phyloP scores from a whole-genome alignment of 2,888 invertebrate genomes.

The Trissolcus japonicus region DNA sequence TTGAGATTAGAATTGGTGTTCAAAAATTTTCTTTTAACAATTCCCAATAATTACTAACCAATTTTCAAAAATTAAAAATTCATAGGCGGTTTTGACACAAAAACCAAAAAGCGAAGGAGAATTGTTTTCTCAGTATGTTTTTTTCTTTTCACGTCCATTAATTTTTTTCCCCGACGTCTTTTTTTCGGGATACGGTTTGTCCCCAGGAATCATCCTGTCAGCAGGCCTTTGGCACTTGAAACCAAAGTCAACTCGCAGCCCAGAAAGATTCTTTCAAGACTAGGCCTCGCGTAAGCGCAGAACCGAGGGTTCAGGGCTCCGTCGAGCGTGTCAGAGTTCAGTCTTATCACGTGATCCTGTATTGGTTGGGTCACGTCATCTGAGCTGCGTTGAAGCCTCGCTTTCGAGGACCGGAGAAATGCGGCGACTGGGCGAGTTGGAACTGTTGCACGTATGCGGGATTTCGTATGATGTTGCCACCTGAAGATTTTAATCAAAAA shows the following conservation, averaged over 20 bases:
- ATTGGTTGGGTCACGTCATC: slow-evolving; percentile 70
- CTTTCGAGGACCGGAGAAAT: slow-evolving; percentile 66
- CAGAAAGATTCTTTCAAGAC: slow-evolving; percentile 36
- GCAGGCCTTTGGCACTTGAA: slow-evolving; percentile 51
- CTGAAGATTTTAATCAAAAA: slow-evolving; percentile 37
- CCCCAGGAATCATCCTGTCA: slow-evolving; percentile 25
- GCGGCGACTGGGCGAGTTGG: slow-evolving; percentile 67
- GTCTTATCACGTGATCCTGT: slow-evolving; percentile 71
- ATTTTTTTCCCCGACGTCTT: background rate
- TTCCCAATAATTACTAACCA: no score
- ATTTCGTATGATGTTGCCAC: slow-evolving; percentile 63
- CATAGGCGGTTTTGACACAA: no score
- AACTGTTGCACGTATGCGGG: slow-evolving; percentile 72
- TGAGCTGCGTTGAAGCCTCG: slow-evolving; percentile 70
- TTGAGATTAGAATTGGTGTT: no score
- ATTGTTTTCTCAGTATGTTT: background rate
- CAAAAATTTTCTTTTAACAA: no score
- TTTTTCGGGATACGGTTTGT: background rate
- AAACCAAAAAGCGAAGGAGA: background rate
- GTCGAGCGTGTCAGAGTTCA: slow-evolving; percentile 62
- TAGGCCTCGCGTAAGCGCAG: slow-evolving; percentile 40
- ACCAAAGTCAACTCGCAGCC: slow-evolving; percentile 34
- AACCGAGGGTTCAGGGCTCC: slow-evolving; percentile 38
- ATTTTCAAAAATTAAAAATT: no score
- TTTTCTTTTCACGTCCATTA: background rate